Evolutionary conservation across 2,888 invertebrate genomes (phyloP).

Genomic region (Nasonovia ribisnigri): DNA sequence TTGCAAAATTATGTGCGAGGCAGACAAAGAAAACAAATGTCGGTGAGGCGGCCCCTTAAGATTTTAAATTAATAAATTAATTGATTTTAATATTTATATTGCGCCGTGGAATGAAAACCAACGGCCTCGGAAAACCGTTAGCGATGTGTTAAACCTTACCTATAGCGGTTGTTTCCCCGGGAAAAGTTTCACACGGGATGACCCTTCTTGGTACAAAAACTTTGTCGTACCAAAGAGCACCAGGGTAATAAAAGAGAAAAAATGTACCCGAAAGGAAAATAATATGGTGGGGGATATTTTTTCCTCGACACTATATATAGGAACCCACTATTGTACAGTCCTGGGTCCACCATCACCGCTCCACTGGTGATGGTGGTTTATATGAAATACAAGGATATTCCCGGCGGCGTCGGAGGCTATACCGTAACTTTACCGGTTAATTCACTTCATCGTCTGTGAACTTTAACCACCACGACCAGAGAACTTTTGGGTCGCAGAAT

Average conservation of each 20-base stretch:
- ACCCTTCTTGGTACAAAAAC: not conserved
- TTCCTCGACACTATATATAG: not conserved
- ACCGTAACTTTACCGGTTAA: constrained; percentile 49
- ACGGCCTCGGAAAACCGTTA: not conserved
- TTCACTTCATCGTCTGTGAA: constrained; percentile 28
- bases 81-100: constrained; percentile 2
- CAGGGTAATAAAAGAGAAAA: not conserved
- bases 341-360: not conserved
- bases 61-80: not conserved
- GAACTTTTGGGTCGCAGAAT: constrained; percentile 20
- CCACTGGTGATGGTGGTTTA: not conserved
- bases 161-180: not conserved
- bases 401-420: not conserved
- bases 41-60: not conserved
- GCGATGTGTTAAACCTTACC: not conserved
- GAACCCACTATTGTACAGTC: not conserved
- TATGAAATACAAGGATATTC: constrained; percentile 28
- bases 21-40: not conserved
- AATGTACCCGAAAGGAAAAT: not conserved
- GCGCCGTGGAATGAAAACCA: not conserved
- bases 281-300: not conserved
- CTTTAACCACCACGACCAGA: constrained; percentile 6
- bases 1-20: not conserved
- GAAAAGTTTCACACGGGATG: not conserved
- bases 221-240: not conserved